Conservation (phyloP, 2,797 vertebrate genomes). For the Brachyrhaphis roseni region DNA sequence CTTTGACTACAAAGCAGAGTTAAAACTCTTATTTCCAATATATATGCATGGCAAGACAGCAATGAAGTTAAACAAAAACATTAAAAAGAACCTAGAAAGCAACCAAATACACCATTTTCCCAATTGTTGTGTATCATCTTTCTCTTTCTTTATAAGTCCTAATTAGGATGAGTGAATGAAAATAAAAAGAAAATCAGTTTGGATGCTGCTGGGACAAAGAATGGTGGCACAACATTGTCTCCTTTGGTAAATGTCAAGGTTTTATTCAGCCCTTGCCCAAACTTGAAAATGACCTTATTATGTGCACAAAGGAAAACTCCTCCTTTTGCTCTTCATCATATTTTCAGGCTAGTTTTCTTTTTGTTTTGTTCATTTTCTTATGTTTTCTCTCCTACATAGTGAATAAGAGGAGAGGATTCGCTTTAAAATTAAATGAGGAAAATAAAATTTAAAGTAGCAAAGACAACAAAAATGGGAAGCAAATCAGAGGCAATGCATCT, state of each 20-base stretch:
- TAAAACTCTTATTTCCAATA: too few relatives aligned
- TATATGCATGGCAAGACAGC: too few relatives aligned
- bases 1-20: too few relatives aligned
- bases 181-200: not conserved
- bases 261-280: slow-evolving; percentile 6
- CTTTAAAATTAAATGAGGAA: not conserved
- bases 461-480: not conserved
- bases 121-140: not conserved
- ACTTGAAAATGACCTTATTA: slow-evolving; percentile 16
- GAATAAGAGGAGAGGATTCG: not conserved
- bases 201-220: slow-evolving; percentile 7
- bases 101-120: not conserved
- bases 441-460: not conserved
- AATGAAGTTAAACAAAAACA: not conserved
- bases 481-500: not conserved
- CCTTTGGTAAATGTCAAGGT: slow-evolving; percentile 24
- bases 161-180: slow-evolving; percentile 9
- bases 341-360: not conserved
- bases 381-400: not conserved
- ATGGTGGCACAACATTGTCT: slow-evolving; percentile 3
- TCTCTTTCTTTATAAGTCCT: not conserved
- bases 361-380: not conserved
- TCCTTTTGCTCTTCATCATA: not conserved
- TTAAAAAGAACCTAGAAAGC: not conserved
- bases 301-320: not conserved